phyloP scores from a whole-genome alignment of 2,113 vertebrate species.

The Proteles cristata region DNA sequence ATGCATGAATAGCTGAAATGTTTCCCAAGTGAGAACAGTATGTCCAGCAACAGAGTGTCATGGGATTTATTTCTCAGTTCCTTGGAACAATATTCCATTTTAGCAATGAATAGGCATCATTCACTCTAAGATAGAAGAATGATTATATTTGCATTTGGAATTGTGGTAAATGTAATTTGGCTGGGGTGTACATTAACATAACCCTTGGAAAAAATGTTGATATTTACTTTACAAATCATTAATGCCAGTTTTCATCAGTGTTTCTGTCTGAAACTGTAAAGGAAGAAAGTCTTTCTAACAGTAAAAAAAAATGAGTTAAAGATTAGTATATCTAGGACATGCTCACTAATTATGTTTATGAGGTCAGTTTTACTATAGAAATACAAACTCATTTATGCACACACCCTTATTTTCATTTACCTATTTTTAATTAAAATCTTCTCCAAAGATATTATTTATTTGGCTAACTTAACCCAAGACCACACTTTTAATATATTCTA shows the following conservation, averaged over 20 bases:
- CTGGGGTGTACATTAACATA: neutral
- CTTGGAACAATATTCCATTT: constrained; percentile 1
- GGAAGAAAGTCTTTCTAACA: neutral
- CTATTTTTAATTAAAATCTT: constrained; percentile 37
- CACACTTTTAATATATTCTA: neutral
- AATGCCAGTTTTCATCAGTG: constrained; percentile 35
- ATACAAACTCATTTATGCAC: neutral
- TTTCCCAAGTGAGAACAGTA: neutral
- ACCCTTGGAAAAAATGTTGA: constrained; percentile 15
- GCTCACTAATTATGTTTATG: neutral
- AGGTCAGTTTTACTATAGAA: neutral
- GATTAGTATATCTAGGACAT: neutral
- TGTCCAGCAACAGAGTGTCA: neutral
- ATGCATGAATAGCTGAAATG: constrained; percentile 3
- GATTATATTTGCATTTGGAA: neutral
- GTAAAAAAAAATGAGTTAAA: neutral
- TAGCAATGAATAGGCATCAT: constrained; percentile 9
- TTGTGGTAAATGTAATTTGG: constrained; percentile 16
- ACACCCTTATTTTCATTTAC: neutral
- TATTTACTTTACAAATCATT: constrained; percentile 18
- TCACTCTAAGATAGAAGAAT: neutral
- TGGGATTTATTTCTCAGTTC: constrained; percentile 29
- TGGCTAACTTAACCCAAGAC: neutral
- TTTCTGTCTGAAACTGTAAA: neutral
- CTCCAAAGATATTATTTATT: neutral